Evolutionary conservation across 2,888 invertebrate species (phyloP).

Genomic region (Drosophila pegasa): DNA sequence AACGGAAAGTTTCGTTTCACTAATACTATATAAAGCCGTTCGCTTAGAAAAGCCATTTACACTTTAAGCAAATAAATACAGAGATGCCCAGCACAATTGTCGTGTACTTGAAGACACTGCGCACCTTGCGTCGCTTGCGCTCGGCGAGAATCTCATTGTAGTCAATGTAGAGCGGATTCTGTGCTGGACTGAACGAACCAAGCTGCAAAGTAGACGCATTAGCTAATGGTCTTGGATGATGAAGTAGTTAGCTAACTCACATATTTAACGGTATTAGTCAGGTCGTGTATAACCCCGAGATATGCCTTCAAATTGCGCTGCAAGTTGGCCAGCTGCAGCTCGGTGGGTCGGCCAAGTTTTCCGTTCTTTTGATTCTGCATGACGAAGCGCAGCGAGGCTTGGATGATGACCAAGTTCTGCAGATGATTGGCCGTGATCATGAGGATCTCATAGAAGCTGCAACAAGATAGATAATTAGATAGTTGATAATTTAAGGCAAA

Average conservation of each 20-base stretch:
- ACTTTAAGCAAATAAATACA: constrained; percentile 80
- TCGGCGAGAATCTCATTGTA: constrained; percentile 79
- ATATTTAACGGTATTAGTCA: constrained; percentile 81
- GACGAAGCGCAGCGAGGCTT: constrained; percentile 78
- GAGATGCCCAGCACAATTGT: constrained; percentile 81
- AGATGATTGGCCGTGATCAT: constrained; percentile 83
- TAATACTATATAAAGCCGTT: constrained; percentile 25
- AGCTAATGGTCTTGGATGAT: background rate
- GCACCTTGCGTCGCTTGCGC: constrained; percentile 74
- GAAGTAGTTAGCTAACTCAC: constrained; percentile 58
- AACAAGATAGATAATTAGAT: constrained; percentile 8
- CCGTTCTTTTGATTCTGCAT: constrained; percentile 53
- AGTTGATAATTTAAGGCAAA: background rate
- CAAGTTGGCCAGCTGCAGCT: constrained; percentile 55
- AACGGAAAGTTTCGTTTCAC: constrained; percentile 32
- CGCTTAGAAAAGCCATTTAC: constrained; percentile 71
- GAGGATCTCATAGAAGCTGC: constrained; percentile 83
- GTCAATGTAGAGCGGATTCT: constrained; percentile 81
- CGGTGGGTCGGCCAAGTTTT: constrained; percentile 66
- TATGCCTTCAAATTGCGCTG: constrained; percentile 70
- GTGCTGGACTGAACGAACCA: constrained; percentile 80
- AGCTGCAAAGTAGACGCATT: constrained; percentile 60
- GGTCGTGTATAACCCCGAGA: constrained; percentile 68
- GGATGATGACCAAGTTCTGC: constrained; percentile 82
- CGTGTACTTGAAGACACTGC: constrained; percentile 80